Conservation (phyloP, 2,113 vertebrate species). For the Melozone crissalis region DNA sequence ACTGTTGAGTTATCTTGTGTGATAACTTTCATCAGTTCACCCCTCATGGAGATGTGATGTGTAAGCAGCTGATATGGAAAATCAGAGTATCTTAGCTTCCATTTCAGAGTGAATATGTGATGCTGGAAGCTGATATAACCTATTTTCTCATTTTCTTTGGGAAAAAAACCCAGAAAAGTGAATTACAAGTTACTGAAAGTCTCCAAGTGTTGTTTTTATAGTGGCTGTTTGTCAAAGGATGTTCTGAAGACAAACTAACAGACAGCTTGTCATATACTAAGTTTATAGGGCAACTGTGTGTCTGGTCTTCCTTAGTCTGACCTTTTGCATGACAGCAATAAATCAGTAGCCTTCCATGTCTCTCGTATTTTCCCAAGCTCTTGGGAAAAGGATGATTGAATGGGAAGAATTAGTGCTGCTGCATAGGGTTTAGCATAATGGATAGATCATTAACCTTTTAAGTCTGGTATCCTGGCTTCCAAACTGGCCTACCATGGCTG, state of each 20-base stretch:
- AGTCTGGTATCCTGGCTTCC: conserved; percentile 15
- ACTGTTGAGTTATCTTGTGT: neutral
- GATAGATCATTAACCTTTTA: conserved; percentile 38
- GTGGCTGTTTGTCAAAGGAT: neutral
- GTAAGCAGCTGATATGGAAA: neutral
- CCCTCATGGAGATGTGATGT: neutral
- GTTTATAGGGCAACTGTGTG: neutral
- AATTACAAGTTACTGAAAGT: neutral
- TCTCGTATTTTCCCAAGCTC: neutral
- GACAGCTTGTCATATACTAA: neutral
- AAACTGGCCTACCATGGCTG: neutral
- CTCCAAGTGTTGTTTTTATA: neutral
- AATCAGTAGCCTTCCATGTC: conserved; percentile 29
- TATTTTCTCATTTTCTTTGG: neutral
- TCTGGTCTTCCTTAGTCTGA: conserved; percentile 40
- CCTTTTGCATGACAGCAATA: conserved; percentile 48
- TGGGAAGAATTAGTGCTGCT: conserved; percentile 43
- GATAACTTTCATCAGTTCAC: neutral
- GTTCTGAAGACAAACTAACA: neutral
- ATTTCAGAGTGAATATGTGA: neutral
- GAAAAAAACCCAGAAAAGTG: neutral
- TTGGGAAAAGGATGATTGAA: conserved; percentile 51
- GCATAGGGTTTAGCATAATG: conserved; percentile 38
- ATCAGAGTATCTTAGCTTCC: neutral
- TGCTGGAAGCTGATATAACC: neutral